A percentile compares a stretch with the other conserved stretches of the same genome.
phyloP scores from a whole-genome alignment of 2,888 invertebrate genomes.

The Microdon myrmicae region DNA sequence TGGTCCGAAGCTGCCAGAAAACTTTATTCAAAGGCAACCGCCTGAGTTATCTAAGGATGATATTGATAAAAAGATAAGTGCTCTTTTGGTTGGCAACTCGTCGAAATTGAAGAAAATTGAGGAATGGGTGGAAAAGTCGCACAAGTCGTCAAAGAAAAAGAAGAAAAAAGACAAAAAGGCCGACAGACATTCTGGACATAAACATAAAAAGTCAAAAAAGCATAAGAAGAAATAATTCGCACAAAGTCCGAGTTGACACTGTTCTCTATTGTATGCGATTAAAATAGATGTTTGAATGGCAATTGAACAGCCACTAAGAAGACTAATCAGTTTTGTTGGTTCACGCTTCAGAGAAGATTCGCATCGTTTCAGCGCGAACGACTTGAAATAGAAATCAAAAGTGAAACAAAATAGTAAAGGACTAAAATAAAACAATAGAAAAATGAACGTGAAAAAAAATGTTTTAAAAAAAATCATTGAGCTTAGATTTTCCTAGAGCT shows the following conservation, averaged over 20 bases:
- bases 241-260: no score
- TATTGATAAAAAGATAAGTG: conserved; percentile 56
- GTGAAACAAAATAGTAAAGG: no score
- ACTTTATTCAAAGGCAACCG: conserved; percentile 30
- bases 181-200: conserved; percentile 30
- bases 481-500: no score
- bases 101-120: conserved; percentile 48
- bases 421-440: neutral
- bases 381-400: neutral
- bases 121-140: conserved; percentile 58
- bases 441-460: no score
- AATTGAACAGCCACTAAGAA: no score
- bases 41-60: conserved; percentile 32
- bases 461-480: no score
- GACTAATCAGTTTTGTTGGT: no score
- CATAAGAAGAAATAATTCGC: conserved; percentile 46
- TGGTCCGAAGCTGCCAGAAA: conserved; percentile 58
- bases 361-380: neutral
- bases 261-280: no score
- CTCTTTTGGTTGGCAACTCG: conserved; percentile 46
- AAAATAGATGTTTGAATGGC: no score
- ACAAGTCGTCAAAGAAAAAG: conserved; percentile 14
- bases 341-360: no score
- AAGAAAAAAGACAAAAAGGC: conserved; percentile 31
- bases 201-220: conserved; percentile 53